phyloP scores from a whole-genome alignment of 1,140 invertebrate genomes.

The Formica selysi region DNA sequence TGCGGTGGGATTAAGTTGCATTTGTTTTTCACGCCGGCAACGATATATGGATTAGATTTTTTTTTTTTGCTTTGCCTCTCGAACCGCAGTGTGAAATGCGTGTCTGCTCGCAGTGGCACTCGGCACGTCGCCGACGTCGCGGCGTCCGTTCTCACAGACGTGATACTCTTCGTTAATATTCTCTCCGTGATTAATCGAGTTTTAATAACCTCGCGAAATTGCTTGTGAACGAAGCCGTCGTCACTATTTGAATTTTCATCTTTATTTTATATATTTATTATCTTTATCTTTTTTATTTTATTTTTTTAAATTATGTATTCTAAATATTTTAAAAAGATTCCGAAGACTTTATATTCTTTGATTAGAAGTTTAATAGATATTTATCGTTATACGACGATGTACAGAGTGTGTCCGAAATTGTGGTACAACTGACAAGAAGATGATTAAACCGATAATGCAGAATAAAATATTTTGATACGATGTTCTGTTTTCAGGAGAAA shows the following conservation, averaged over 20 bases:
- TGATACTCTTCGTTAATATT: not conserved
- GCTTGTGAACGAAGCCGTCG: too few species aligned
- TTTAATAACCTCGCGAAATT: too few species aligned
- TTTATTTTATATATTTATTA: not conserved
- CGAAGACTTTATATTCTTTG: not conserved
- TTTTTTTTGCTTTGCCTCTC: conserved; percentile 38
- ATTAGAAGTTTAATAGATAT: not conserved
- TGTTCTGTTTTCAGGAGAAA: too few species aligned
- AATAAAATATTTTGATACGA: too few species aligned
- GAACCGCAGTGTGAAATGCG: conserved; percentile 43
- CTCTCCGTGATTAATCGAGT: too few species aligned
- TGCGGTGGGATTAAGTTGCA: conserved; percentile 70
- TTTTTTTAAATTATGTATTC: not conserved
- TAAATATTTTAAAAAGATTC: not conserved
- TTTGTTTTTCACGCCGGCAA: conserved; percentile 63
- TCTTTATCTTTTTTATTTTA: not conserved
- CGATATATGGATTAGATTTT: not conserved
- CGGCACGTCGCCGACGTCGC: conserved; percentile 39
- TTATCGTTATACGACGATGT: not conserved
- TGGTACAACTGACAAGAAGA: too few species aligned
- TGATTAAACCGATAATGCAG: too few species aligned
- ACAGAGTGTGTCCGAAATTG: too few species aligned
- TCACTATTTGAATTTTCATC: too few species aligned
- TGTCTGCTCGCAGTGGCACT: conserved; percentile 66
- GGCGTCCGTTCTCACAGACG: not conserved